Conservation (phyloP, 2,797 vertebrate species). For the Enteromius trimaculatus region DNA sequence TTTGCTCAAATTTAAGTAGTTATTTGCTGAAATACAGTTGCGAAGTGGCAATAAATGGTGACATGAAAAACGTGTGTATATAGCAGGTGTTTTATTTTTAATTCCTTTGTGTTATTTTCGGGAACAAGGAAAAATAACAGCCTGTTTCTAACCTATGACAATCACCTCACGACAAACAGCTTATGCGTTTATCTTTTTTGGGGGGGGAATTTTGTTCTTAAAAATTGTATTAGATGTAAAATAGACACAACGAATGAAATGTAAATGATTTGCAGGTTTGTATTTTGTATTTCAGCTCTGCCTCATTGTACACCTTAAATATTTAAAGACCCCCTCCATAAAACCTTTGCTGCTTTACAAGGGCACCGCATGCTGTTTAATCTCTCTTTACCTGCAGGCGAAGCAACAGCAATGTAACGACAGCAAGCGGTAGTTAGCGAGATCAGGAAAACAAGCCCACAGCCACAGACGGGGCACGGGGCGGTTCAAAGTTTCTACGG, state of each 20-base stretch:
- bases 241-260: conserved; percentile 64
- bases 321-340: conserved; percentile 80
- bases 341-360: conserved; percentile 70
- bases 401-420: conserved; percentile 64
- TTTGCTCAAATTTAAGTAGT: neutral
- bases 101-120: neutral
- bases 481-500: conserved; percentile 73
- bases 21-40: neutral
- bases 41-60: neutral
- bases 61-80: neutral
- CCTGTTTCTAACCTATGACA: neutral
- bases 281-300: conserved; percentile 65
- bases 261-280: conserved; percentile 76
- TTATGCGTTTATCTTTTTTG: conserved; percentile 51
- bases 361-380: conserved; percentile 75
- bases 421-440: conserved; percentile 64
- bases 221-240: conserved; percentile 61
- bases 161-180: conserved; percentile 35
- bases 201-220: conserved; percentile 28
- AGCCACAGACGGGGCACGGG: conserved; percentile 54
- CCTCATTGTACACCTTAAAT: conserved; percentile 78
- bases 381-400: conserved; percentile 80
- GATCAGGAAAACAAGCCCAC: conserved; percentile 63
- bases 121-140: neutral
- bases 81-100: neutral